Conservation (phyloP, 23 tunicate species). For the Halocynthia roretzi region DNA sequence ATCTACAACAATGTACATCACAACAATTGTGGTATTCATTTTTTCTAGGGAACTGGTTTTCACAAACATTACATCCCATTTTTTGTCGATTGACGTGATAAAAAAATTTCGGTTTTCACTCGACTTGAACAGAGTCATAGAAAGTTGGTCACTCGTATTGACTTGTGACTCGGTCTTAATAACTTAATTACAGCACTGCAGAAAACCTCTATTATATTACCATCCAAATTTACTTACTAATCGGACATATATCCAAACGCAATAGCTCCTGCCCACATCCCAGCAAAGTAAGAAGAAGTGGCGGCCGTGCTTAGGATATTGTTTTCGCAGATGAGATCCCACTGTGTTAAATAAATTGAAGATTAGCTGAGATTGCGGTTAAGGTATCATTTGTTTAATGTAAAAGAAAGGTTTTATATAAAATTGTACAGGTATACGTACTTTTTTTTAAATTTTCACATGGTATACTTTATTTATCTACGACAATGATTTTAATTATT, state of each 20-base stretch:
- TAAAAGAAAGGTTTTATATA: not conserved
- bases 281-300: conserved; percentile 69
- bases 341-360: conserved; percentile 27
- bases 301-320: conserved; percentile 67
- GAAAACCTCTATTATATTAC: not conserved
- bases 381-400: not conserved
- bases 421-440: not conserved
- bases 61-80: too few species aligned
- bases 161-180: too few species aligned
- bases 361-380: not conserved
- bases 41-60: too few species aligned
- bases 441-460: not conserved
- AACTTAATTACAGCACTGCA: too few species aligned
- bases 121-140: too few species aligned
- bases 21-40: too few species aligned
- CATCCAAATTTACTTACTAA: conserved; percentile 1
- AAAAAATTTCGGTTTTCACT: too few species aligned
- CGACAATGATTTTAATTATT: not conserved
- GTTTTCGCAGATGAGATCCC: conserved; percentile 73
- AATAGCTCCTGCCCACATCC: conserved; percentile 93
- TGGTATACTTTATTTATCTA: too few species aligned
- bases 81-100: too few species aligned
- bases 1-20: too few species aligned
- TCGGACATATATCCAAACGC: conserved; percentile 53
- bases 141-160: too few species aligned